phyloP scores from a whole-genome alignment of 2,113 vertebrate species.

The Vireo altiloquus region DNA sequence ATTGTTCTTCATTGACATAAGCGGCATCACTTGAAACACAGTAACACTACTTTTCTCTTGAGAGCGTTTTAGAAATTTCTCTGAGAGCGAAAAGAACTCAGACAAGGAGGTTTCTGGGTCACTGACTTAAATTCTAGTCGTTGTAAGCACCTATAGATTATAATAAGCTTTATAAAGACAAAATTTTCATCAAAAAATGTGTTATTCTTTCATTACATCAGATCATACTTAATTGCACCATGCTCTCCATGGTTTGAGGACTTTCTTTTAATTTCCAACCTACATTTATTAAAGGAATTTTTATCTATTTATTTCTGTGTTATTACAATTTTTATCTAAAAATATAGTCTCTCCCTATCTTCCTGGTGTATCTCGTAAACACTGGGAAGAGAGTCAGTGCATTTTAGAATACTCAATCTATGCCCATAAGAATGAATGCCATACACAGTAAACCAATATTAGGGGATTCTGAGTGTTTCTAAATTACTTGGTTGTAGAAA shows the following conservation, averaged over 20 bases:
- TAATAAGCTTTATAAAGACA: neutral
- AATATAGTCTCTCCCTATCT: neutral
- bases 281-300: neutral
- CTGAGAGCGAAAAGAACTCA: neutral
- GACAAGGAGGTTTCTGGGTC: neutral
- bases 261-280: neutral
- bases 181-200: neutral
- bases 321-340: neutral
- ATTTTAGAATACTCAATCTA: neutral
- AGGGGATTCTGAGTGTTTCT: neutral
- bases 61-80: neutral
- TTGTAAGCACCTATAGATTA: neutral
- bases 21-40: neutral
- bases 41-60: neutral
- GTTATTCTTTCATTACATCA: neutral
- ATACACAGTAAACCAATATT: neutral
- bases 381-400: neutral
- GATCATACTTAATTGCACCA: neutral
- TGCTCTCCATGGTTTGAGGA: neutral
- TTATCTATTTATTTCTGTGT: neutral
- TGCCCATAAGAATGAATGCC: neutral
- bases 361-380: neutral
- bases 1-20: neutral
- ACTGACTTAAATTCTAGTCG: neutral
- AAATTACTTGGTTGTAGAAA: neutral